Conservation (phyloP, 2,888 invertebrate species). For the Drosophila testacea region DNA sequence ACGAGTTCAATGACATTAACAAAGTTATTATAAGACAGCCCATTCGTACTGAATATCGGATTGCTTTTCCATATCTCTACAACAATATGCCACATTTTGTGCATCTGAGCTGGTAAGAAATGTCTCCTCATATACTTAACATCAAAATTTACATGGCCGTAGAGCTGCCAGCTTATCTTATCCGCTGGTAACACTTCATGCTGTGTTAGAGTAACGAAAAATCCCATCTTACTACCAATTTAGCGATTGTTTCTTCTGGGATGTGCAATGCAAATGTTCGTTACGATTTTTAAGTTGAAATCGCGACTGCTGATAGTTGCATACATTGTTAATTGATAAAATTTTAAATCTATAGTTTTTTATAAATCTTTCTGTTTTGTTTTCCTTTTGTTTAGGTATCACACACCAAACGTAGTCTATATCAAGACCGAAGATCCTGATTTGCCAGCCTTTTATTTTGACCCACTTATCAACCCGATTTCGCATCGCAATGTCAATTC, state of each 20-base stretch:
- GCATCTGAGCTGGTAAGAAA: constrained; percentile 97
- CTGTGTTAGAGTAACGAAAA: constrained; percentile 76
- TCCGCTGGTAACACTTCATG: constrained; percentile 44
- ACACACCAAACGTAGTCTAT: constrained; percentile 99
- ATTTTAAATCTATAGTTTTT: background rate
- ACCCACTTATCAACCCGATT: constrained; percentile 99
- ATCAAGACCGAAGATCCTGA: constrained; percentile 99
- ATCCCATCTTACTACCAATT: constrained; percentile 86
- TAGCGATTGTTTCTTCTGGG: constrained; percentile 86
- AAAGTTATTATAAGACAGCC: constrained; percentile 99
- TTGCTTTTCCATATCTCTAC: constrained; percentile 99
- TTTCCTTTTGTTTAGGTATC: constrained; percentile 90
- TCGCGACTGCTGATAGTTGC: constrained; percentile 87
- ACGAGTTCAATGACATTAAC: constrained; percentile 99
- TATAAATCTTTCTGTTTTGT: background rate
- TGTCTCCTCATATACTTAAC: background rate
- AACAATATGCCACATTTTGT: constrained; percentile 99
- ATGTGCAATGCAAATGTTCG: constrained; percentile 86
- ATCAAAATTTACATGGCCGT: constrained; percentile 47
- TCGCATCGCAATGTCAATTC: constrained; percentile 94
- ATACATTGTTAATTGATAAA: constrained; percentile 84
- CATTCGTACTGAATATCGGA: constrained; percentile 99
- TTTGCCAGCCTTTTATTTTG: constrained; percentile 99
- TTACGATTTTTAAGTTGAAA: constrained; percentile 82
- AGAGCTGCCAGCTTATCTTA: constrained; percentile 42